Conservation (phyloP, 2,888 invertebrate species). For the Hirtodrosophila cameraria region DNA sequence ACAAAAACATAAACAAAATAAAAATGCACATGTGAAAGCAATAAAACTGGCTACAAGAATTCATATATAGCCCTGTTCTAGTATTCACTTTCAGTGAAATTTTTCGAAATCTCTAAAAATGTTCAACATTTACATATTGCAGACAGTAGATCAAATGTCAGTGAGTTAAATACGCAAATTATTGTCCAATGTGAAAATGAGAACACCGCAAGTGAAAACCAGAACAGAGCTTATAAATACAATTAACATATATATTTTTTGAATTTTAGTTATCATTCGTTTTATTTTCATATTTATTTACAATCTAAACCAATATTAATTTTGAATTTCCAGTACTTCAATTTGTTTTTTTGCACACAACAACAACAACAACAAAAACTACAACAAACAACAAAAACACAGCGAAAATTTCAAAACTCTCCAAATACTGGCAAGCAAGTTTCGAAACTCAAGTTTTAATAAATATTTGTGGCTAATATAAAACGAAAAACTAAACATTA, state of each 20-base stretch:
- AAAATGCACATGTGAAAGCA: conserved; percentile 62
- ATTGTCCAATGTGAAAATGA: no score
- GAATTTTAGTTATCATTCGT: conserved; percentile 27
- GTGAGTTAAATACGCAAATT: no score
- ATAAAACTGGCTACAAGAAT: conserved; percentile 69
- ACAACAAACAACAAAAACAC: conserved; percentile 41
- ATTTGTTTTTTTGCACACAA: conserved; percentile 59
- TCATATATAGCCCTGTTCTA: no score
- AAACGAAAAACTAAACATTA: conserved; percentile 39
- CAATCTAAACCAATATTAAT: conserved; percentile 77
- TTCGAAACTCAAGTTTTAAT: conserved; percentile 60
- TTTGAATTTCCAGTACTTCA: conserved; percentile 35
- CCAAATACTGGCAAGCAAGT: conserved; percentile 62
- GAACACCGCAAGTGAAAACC: no score
- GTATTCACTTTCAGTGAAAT: no score
- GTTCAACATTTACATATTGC: no score
- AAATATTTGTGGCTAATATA: conserved; percentile 68
- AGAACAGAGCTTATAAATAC: no score
- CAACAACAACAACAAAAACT: conserved; percentile 48
- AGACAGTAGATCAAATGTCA: no score
- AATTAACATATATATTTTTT: not conserved
- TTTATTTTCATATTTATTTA: conserved; percentile 32
- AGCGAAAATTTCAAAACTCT: conserved; percentile 41
- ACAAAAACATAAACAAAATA: conserved; percentile 23
- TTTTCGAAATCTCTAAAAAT: no score